Percentiles rank a stretch among this genome's conserved stretches.
These are phyloP conservation scores for Spheniscus mendiculus DNA, from an alignment of 2,113 vertebrate species.

Conservation along the genomic window DNA sequence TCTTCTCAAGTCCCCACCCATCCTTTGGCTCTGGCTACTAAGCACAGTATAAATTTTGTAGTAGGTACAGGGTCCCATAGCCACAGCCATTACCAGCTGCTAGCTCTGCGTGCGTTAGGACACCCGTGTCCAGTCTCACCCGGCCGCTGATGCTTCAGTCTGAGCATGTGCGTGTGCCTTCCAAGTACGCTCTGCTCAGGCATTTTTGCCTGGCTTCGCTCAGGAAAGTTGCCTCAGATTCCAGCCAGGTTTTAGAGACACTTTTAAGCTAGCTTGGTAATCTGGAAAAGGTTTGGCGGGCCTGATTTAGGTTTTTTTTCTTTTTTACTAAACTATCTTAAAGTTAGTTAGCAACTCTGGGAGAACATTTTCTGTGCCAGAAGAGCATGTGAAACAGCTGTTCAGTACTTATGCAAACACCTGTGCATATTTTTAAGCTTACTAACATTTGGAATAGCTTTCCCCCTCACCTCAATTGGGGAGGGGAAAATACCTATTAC, in stretches of 20 bases:
- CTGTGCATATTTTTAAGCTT: conserved; percentile 54
- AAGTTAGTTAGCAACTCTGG: not conserved
- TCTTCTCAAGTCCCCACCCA: not conserved
- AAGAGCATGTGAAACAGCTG: not conserved
- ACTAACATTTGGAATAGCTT: conserved; percentile 5
- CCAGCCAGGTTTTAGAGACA: not conserved
- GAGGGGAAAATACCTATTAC: not conserved
- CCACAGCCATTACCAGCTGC: not conserved
- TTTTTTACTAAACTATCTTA: not conserved
- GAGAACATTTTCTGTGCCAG: conserved; percentile 6
- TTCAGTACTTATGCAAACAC: conserved; percentile 24
- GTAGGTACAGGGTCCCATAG: not conserved
- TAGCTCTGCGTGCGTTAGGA: not conserved
- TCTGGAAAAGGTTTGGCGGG: not conserved
- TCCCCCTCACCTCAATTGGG: not conserved
- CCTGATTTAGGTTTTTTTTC: not conserved
- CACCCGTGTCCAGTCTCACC: not conserved
- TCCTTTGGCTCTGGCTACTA: not conserved
- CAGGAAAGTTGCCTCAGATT: not conserved
- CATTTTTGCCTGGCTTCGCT: not conserved
- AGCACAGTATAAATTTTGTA: not conserved
- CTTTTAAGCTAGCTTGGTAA: not conserved
- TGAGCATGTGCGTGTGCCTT: rapidly evolving
- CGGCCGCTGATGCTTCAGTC: not conserved
- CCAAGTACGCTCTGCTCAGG: not conserved